Percentiles rank a stretch among this genome's conserved stretches.
phyloP scores from a whole-genome alignment of 2,797 vertebrate species.

The Tokudaia muenninki region DNA sequence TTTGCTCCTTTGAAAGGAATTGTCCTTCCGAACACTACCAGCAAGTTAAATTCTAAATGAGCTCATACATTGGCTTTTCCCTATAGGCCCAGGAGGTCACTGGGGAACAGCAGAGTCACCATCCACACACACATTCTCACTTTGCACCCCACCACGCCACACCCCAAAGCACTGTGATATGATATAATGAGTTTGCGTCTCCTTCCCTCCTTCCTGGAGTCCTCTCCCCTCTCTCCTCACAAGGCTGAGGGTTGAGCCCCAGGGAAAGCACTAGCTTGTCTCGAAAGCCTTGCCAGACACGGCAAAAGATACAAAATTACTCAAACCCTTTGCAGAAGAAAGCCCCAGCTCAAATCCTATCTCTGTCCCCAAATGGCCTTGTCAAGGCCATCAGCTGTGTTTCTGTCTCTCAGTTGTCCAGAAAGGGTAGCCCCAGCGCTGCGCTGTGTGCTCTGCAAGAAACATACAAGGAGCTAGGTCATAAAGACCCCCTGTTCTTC shows the following conservation, averaged over 20 bases:
- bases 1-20: constrained; percentile 1
- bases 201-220: rapidly evolving
- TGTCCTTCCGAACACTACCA: constrained; percentile 8
- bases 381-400: neutral
- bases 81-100: neutral
- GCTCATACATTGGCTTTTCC: neutral
- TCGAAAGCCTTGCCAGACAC: neutral
- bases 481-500: neutral
- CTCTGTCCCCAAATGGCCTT: neutral
- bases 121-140: rapidly evolving
- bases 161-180: neutral
- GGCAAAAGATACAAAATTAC: constrained; percentile 8
- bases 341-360: constrained; percentile 16
- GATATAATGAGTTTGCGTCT: rapidly evolving
- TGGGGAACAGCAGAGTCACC: neutral
- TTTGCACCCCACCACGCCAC: rapidly evolving
- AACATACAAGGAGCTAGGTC: neutral
- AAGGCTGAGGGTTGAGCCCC: neutral
- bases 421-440: neutral
- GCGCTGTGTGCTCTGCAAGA: neutral
- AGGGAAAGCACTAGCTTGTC: neutral
- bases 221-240: neutral
- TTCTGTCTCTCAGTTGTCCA: neutral
- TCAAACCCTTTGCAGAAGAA: constrained; percentile 5
- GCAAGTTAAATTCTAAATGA: constrained; percentile 30